phyloP scores from a whole-genome alignment of 2,888 invertebrate species.

The Encarsia formosa region DNA sequence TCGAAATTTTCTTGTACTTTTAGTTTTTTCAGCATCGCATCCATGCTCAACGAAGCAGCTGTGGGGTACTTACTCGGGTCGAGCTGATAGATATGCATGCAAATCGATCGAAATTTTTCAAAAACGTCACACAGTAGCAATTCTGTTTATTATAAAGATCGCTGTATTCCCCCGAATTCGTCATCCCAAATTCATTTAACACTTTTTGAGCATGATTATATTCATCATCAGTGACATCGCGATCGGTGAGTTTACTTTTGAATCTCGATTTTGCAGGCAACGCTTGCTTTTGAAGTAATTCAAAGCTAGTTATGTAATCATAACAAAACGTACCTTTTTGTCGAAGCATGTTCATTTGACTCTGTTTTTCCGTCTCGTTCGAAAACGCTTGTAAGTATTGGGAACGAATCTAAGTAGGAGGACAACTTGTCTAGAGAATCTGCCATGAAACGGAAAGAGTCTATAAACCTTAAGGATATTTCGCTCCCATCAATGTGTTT shows the following conservation, averaged over 20 bases:
- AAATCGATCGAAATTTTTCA: not conserved
- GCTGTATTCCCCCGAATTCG: no score
- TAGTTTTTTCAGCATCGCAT: slow-evolving; percentile 16
- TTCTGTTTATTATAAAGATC: no score
- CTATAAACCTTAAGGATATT: slow-evolving; percentile 17
- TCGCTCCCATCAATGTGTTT: slow-evolving; percentile 7
- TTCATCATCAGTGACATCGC: not conserved
- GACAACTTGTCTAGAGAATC: slow-evolving; percentile 4
- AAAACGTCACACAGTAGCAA: no score
- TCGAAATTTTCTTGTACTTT: not conserved
- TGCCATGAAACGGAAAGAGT: slow-evolving; percentile 20
- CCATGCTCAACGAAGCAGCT: slow-evolving; percentile 18
- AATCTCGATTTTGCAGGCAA: not conserved
- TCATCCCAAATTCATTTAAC: slow-evolving; percentile 17
- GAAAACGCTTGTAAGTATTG: not conserved
- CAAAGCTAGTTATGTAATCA: not conserved
- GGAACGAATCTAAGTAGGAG: not conserved
- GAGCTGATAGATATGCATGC: slow-evolving; percentile 1
- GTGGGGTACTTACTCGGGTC: slow-evolving; percentile 17
- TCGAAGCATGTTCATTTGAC: not conserved
- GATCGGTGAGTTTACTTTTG: not conserved
- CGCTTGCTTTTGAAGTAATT: not conserved
- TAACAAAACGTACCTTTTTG: not conserved
- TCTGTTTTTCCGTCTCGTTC: not conserved
- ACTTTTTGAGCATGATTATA: slow-evolving; percentile 30